Evolutionary conservation across 2,888 invertebrate species (phyloP).

Genomic region (Tachystola acroxantha): DNA sequence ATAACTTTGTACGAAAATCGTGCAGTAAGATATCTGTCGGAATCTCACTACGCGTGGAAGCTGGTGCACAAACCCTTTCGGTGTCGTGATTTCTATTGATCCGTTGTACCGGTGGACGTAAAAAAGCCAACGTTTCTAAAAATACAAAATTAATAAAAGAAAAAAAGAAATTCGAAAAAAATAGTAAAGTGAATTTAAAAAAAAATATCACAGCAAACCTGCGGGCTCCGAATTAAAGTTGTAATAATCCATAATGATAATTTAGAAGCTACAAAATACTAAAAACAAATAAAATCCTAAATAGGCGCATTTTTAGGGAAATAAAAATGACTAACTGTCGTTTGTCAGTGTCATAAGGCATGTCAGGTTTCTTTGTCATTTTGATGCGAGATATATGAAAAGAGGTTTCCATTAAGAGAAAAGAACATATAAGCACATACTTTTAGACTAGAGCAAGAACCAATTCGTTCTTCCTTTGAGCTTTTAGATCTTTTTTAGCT

Average conservation of each 20-base stretch:
- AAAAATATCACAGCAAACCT: constrained; percentile 31
- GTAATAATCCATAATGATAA: constrained; percentile 42
- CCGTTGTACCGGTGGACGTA: constrained; percentile 43
- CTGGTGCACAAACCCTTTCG: background rate
- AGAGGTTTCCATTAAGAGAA: no score
- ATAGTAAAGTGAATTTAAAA: constrained; percentile 13
- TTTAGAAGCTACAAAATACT: constrained; percentile 25
- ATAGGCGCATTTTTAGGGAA: background rate
- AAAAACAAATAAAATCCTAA: constrained; percentile 1
- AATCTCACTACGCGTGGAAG: constrained; percentile 4
- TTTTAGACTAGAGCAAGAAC: no score
- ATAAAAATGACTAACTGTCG: no score
- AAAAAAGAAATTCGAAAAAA: constrained; percentile 13
- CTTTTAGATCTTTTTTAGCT: no score
- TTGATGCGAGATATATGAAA: no score
- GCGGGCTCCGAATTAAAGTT: constrained; percentile 37
- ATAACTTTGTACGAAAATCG: constrained; percentile 17
- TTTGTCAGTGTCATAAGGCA: no score
- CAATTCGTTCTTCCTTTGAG: no score
- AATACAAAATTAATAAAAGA: constrained; percentile 31
- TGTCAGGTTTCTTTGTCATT: no score
- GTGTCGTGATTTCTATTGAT: constrained; percentile 15
- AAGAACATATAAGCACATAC: no score
- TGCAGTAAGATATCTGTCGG: constrained; percentile 13
- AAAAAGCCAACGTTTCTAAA: constrained; percentile 51